phyloP scores from a whole-genome alignment of 2,797 vertebrate species.

The Zalophus californianus region DNA sequence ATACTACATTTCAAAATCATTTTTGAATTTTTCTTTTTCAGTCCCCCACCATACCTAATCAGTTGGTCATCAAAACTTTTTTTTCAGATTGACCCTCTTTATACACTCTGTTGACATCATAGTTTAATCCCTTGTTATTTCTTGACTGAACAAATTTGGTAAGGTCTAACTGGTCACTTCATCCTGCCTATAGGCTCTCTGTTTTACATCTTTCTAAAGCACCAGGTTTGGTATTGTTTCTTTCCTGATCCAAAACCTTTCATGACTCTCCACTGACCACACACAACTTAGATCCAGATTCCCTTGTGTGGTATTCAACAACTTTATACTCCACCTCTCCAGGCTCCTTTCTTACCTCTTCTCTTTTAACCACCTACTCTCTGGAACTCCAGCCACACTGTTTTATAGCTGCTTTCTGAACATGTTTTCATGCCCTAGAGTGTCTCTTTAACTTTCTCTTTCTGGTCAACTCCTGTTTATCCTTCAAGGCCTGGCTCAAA shows the following conservation, averaged over 20 bases:
- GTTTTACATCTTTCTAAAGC: neutral
- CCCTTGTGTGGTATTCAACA: neutral
- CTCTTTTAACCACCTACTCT: neutral
- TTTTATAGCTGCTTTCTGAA: conserved; percentile 2
- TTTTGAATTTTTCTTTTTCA: conserved; percentile 43
- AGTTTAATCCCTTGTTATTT: conserved; percentile 15
- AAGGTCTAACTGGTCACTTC: neutral
- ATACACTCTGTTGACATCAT: neutral
- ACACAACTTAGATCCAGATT: conserved; percentile 30
- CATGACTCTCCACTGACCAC: neutral
- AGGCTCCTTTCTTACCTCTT: neutral
- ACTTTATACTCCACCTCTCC: neutral
- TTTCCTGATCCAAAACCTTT: neutral
- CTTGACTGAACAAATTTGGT: neutral
- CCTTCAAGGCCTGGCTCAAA: neutral
- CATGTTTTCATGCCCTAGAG: neutral
- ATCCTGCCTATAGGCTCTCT: neutral
- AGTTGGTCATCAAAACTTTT: neutral
- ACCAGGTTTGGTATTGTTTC: neutral
- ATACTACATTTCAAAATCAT: conserved; percentile 4
- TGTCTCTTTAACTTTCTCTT: neutral
- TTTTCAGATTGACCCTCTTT: neutral
- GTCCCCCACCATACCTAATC: neutral
- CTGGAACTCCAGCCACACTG: neutral
- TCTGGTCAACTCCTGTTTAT: neutral